phyloP scores from a whole-genome alignment of 2,113 vertebrate species.

The Mustelus asterias region DNA sequence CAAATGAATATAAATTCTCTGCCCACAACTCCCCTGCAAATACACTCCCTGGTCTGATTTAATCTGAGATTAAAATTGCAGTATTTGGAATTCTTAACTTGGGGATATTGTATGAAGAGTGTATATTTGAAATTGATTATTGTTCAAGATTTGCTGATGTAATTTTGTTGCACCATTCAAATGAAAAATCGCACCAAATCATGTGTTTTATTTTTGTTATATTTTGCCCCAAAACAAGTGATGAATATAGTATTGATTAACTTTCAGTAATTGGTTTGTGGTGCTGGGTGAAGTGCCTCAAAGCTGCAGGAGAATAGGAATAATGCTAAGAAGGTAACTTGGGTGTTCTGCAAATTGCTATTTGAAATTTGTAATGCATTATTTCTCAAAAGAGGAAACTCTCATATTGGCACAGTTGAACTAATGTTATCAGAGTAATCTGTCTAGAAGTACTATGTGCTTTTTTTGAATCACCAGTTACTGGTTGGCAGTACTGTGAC shows the following conservation, averaged over 20 bases:
- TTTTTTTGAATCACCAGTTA: neutral
- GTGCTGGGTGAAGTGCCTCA: neutral
- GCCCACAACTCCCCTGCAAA: too few relatives aligned
- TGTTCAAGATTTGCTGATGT: neutral
- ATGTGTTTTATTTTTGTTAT: neutral
- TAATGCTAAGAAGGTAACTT: neutral
- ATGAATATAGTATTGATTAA: neutral
- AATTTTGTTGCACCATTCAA: neutral
- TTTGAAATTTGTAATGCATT: neutral
- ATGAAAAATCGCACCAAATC: conserved; percentile 1
- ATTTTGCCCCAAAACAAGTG: neutral
- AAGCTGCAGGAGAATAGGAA: neutral
- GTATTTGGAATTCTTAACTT: neutral
- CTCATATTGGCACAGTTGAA: neutral
- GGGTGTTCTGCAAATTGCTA: neutral
- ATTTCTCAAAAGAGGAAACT: neutral
- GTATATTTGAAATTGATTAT: neutral
- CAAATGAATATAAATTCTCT: neutral
- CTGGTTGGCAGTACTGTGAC: neutral
- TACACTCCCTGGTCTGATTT: neutral
- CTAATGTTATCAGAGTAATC: neutral
- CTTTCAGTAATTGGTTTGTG: neutral
- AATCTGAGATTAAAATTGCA: neutral
- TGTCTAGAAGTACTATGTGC: neutral
- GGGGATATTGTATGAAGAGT: neutral